Evolutionary conservation across 2,888 invertebrate species (phyloP), one percentile per base, ranked within the genome.

Genomic region (Aphidius colemani): DNA sequence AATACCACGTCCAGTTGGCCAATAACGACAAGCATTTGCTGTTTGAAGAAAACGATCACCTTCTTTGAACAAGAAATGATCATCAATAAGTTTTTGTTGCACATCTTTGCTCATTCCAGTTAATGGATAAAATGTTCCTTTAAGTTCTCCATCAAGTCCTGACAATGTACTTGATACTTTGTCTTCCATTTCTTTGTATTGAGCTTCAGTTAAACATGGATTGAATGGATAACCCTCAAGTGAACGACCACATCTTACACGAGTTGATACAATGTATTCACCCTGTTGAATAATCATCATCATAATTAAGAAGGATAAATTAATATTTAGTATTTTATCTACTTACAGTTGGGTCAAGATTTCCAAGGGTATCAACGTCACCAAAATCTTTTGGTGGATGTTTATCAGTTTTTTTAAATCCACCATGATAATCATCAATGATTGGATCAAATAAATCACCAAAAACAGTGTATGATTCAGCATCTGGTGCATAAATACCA

Each of bases 21-120:
- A 98, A 89, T 88, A 97, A 72, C 96, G 93, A 89, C 96, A 96
- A 69, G 95, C 96, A 78, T 96, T 96, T 77, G 96, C 96, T 9
- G 94, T 89, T 86, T 95, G 92, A 81, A 95, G 88, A 87, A 93
- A 93, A 69, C 93, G 88, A 83, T 94, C 96, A 71, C 96, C 96
- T 86, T 96, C 96, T 88, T 97, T 96, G 90, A 97, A 97, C 78
- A 97, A 89, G 91, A 98, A 98, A 85, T 98, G 97, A 85, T 97
- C 97, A 78, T 96, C 96, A 83, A 97, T 97, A 80, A 98, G 88
- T 85, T 96, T 93, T 85, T 96, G 95, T 86, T 97, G 96, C 67
- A 93, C 92, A 64, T 95, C 91, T 87, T 97, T 96, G 85, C 93
- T 91, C 97, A 96, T 96, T 78, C 96, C 96, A 69, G 95, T 94